phyloP scores from a whole-genome alignment of 23 tunicate genomes.

The Phallusia fumigata region DNA sequence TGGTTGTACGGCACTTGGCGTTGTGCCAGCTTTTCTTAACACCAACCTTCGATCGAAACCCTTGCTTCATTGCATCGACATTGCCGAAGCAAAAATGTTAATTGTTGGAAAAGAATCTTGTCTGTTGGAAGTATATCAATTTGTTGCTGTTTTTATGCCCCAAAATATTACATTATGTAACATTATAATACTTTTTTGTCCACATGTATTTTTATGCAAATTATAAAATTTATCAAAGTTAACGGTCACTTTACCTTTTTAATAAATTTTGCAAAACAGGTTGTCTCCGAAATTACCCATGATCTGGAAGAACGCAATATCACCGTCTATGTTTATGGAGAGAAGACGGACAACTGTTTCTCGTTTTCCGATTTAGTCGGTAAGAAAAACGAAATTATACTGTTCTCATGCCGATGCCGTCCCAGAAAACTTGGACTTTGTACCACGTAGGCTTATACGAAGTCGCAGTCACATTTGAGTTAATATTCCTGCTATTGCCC shows the following conservation, averaged over 20 bases:
- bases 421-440: too few species aligned
- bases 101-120: conserved; percentile 49
- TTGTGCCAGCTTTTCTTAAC: conserved; percentile 67
- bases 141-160: too few species aligned
- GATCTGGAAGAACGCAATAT: conserved; percentile 43
- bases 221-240: too few species aligned
- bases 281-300: conserved; percentile 30
- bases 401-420: too few species aligned
- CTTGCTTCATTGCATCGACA: conserved; percentile 73
- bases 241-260: too few species aligned
- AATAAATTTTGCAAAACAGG: conserved; percentile 14
- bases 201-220: too few species aligned
- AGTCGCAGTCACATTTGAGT: too few species aligned
- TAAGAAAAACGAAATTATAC: too few species aligned
- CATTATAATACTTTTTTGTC: too few species aligned
- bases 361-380: conserved; percentile 18
- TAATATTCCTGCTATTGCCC: too few species aligned
- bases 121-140: conserved; percentile 27
- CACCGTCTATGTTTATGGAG: conserved; percentile 36
- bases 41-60: conserved; percentile 63
- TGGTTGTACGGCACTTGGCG: conserved; percentile 57
- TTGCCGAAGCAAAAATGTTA: conserved; percentile 58
- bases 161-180: too few species aligned
- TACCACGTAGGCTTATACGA: too few species aligned
- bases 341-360: not conserved